Conservation (phyloP, 37 sponge, comb jelly and placozoan species). For the Theonella swinhoei region DNA sequence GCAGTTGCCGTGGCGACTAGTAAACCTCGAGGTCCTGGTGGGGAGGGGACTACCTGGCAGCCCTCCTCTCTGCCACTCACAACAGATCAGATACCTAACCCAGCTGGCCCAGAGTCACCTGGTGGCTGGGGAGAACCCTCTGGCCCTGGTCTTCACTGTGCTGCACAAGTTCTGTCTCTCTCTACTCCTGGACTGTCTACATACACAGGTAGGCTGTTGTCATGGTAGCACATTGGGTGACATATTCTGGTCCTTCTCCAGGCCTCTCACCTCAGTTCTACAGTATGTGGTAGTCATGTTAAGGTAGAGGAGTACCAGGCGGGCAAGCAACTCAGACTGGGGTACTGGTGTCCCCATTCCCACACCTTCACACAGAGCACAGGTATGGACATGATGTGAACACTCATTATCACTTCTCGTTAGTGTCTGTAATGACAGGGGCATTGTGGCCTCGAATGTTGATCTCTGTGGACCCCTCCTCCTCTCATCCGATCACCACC, state of each 20-base stretch:
- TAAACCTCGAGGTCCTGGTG: constrained; percentile 73
- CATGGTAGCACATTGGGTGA: no score
- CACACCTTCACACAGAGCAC: no score
- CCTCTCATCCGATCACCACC: constrained; percentile 12
- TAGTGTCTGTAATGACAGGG: no score
- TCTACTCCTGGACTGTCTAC: constrained; percentile 70
- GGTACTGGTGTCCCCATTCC: constrained; percentile 55
- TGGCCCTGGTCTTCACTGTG: constrained; percentile 59
- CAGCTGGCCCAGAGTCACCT: constrained; percentile 86
- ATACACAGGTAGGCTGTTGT: constrained; percentile 40
- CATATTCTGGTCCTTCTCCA: no score
- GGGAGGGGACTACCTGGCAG: constrained; percentile 56
- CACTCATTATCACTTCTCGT: no score
- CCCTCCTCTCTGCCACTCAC: constrained; percentile 31
- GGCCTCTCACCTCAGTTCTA: constrained; percentile 27
- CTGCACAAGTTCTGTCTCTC: constrained; percentile 81
- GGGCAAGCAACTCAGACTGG: constrained; percentile 41
- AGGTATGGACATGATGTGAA: no score
- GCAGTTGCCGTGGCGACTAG: constrained; percentile 83
- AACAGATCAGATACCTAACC: constrained; percentile 71
- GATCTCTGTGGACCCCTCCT: constrained; percentile 35
- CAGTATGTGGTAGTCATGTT: constrained; percentile 47
- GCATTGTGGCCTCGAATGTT: constrained; percentile 18
- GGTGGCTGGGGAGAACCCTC: constrained; percentile 67
- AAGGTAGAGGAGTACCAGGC: constrained; percentile 71